phyloP scores from a whole-genome alignment of 2,888 invertebrate genomes.

The Trachelus tabidus region DNA sequence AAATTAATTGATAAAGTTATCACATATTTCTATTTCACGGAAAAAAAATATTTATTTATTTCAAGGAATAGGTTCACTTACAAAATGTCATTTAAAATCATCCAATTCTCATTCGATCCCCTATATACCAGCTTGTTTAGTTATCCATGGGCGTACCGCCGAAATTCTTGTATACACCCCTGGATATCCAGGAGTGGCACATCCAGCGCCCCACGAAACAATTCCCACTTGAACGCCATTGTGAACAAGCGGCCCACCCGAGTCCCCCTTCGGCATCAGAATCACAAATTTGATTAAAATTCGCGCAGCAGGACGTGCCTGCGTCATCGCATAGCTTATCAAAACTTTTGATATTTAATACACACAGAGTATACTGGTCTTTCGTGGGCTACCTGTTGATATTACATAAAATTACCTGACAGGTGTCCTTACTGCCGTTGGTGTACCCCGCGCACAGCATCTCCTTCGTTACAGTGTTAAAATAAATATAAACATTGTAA shows the following conservation, averaged over 20 bases:
- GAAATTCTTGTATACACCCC: slow-evolving; percentile 72
- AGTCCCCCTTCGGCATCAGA: slow-evolving; percentile 67
- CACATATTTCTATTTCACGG: no score
- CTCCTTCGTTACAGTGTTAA: slow-evolving; percentile 65
- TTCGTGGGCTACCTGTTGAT: no score
- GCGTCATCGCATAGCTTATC: no score
- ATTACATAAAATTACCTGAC: slow-evolving; percentile 66
- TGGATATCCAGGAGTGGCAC: slow-evolving; percentile 68
- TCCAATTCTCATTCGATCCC: no score
- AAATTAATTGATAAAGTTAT: no score
- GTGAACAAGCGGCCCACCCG: slow-evolving; percentile 71
- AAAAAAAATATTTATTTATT: no score
- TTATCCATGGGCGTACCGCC: slow-evolving; percentile 63
- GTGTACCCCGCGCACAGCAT: slow-evolving; percentile 74
- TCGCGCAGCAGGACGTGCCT: no score
- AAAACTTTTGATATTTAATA: no score
- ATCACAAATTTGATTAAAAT: no score
- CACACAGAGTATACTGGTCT: no score
- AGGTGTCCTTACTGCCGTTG: slow-evolving; percentile 70
- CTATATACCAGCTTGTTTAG: slow-evolving; percentile 50
- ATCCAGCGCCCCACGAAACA: slow-evolving; percentile 72
- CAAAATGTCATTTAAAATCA: no score
- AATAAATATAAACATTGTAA: background rate
- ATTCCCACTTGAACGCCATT: slow-evolving; percentile 67
- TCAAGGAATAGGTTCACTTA: no score